Base-by-base conservation (phyloP, 2,113 vertebrate species). In the Hemicordylus capensis region DNA sequence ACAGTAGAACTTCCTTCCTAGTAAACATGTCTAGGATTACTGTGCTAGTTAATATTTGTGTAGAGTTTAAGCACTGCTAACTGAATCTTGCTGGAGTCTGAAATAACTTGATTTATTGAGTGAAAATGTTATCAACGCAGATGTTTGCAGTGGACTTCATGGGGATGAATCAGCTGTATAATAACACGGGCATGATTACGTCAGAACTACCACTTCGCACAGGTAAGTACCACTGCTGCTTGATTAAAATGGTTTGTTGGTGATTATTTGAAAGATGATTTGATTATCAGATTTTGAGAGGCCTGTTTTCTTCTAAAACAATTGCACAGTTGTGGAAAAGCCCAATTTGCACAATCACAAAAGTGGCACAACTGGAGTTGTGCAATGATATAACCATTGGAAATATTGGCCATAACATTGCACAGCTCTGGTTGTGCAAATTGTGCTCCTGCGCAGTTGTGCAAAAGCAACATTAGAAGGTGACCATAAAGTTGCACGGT, bases 81-180 rank as follows among this genome's bases (percentile, higher is more conserved):
- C 42, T 78, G 31, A 64, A 77, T 80, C 61, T 59, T 90, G 66
- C 34, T 85, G 78, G 79, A 26, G 7, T 26, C 31, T 64, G 24
- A 67, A 76, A 19, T 73, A 72, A 63, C 15, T 51, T 31, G 42
- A 12, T 44, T 51, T 84, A 63, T 67, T 34, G n/a, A 85, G 58
- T 63, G 19, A 74, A 89, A 39, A 44, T 64, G 5, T 78, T 81
- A 90, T 92, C 85, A 84, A 90, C 88, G 3, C 73, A 97, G 96
- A 95, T 97, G 88, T 96, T 95, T 94, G 87, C 92, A 6, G 75
- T 95, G 72, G 87, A 92, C 84, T 90, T 96, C 64, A 85, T 94
- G 87, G 93, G 93, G 86, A 93, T 95, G 90, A 95, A 93, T 83
- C 70, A 93, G 10, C 91, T 97, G 56, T 96, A 96, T 92, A 95